Evolutionary conservation across 2,113 vertebrate species (phyloP).

Genomic region (Eudorcas thomsonii): DNA sequence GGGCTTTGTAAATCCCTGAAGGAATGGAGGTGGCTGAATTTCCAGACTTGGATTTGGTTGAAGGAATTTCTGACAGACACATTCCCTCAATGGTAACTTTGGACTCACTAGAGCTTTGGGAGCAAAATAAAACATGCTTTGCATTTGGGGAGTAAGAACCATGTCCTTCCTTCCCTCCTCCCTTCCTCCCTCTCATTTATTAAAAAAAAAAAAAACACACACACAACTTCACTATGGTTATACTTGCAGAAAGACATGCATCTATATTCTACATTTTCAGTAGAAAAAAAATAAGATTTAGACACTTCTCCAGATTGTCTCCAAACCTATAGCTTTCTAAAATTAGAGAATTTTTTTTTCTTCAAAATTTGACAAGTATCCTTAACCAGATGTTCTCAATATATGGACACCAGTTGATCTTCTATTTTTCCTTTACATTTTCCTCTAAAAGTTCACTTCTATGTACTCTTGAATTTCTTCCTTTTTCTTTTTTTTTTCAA

Average conservation of each 20-base stretch:
- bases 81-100: not conserved
- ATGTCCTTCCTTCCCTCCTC: not conserved
- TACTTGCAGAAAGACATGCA: not conserved
- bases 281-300: not conserved
- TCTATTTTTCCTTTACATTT: not conserved
- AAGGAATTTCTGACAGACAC: not conserved
- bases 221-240: not conserved
- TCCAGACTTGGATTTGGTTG: slow-evolving; percentile 4
- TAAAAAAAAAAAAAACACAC: not conserved
- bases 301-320: not conserved
- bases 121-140: not conserved
- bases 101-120: not conserved
- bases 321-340: not conserved
- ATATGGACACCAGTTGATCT: not conserved
- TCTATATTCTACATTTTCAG: not conserved
- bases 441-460: not conserved
- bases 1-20: not conserved
- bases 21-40: not conserved
- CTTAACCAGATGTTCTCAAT: not conserved
- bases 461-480: not conserved
- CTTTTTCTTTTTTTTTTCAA: not conserved
- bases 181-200: not conserved
- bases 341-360: not conserved
- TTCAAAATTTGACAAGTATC: not conserved
- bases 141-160: not conserved